A percentile compares a stretch with the other conserved stretches of the same genome.
Conservation (phyloP, 2,113 vertebrate species). For the Cichladusa arquata region DNA sequence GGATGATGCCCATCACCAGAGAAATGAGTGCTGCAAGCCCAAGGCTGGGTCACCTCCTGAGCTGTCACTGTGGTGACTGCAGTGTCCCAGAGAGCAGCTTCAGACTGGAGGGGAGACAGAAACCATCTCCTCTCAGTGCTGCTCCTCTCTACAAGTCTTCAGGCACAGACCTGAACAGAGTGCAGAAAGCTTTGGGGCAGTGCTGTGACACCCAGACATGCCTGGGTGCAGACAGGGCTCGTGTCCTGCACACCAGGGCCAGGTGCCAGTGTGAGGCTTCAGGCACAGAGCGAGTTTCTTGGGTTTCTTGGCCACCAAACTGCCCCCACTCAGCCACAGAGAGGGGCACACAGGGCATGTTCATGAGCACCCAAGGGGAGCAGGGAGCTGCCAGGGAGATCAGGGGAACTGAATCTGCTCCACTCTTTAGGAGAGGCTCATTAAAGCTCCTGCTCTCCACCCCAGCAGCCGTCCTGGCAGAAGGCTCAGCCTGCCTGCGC, state of each 20-base stretch:
- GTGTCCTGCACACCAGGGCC: background rate
- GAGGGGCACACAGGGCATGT: accelerated
- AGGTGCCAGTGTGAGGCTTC: background rate
- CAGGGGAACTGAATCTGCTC: background rate
- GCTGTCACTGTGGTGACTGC: accelerated
- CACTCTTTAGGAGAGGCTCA: background rate
- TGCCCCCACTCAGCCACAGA: background rate
- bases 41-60: background rate
- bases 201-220: accelerated
- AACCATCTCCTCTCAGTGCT: accelerated
- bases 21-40: background rate
- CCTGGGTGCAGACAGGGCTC: background rate
- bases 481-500: background rate
- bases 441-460: background rate
- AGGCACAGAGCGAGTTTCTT: accelerated
- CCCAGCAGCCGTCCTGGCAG: background rate
- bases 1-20: background rate
- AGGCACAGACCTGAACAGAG: background rate
- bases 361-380: accelerated
- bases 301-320: background rate
- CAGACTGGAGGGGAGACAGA: background rate
- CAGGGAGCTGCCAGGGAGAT: background rate
- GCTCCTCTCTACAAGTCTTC: background rate
- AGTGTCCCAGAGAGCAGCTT: background rate
- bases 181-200: background rate